Percentiles rank a stretch among this genome's conserved stretches.
phyloP scores from a whole-genome alignment of 2,888 invertebrate species.

The Acronicta alni region DNA sequence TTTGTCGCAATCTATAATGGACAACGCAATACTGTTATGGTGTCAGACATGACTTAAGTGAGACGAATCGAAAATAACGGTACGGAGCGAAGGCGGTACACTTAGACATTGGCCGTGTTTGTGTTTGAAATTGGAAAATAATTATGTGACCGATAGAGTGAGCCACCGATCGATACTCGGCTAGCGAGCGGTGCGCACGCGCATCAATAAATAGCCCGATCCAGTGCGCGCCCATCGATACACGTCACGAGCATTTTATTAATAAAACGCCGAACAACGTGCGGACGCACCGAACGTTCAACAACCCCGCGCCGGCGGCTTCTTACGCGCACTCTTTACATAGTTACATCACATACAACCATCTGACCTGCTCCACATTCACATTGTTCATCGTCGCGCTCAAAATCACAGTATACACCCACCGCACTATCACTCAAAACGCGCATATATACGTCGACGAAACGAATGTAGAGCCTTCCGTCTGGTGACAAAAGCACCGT shows the following conservation, averaged over 20 bases:
- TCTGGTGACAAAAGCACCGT: constrained; percentile 67
- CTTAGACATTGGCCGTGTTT: constrained; percentile 49
- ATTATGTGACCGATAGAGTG: constrained; percentile 56
- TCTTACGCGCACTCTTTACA: constrained; percentile 69
- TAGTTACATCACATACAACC: constrained; percentile 73
- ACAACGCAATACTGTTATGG: constrained; percentile 58
- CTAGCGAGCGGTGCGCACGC: constrained; percentile 71
- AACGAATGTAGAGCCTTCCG: constrained; percentile 59
- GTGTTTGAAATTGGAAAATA: constrained; percentile 50
- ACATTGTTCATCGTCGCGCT: constrained; percentile 54
- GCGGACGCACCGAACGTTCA: constrained; percentile 79
- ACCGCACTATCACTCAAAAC: constrained; percentile 28
- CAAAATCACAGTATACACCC: constrained; percentile 29
- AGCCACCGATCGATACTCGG: constrained; percentile 69
- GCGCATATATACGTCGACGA: constrained; percentile 17
- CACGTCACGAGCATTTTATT: constrained; percentile 86
- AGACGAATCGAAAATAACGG: constrained; percentile 62
- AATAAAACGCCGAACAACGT: constrained; percentile 83
- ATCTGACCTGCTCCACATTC: constrained; percentile 65
- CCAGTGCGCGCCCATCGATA: constrained; percentile 80
- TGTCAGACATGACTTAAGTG: constrained; percentile 59
- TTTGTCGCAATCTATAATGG: constrained; percentile 55
- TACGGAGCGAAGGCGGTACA: constrained; percentile 51
- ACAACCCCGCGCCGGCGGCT: constrained; percentile 79
- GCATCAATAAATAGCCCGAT: constrained; percentile 85